Percentiles rank a stretch among this genome's conserved stretches.
Conservation (phyloP, 2,113 vertebrate genomes). For the Podiceps cristatus region DNA sequence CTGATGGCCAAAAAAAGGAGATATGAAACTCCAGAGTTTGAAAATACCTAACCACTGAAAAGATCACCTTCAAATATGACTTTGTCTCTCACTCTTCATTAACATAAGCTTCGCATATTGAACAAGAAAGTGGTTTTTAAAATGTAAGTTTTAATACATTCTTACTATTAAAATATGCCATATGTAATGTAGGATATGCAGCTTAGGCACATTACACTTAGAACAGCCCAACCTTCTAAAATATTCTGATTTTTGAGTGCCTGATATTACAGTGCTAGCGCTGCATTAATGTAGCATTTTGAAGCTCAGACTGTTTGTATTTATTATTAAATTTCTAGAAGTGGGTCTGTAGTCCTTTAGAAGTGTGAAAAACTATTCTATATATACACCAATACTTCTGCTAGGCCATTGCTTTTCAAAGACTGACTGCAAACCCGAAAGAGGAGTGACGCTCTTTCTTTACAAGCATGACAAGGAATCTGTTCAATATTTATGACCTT, state of each 20-base stretch:
- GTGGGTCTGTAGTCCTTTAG: neutral
- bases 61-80: neutral
- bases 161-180: slow-evolving; percentile 29
- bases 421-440: slow-evolving; percentile 7
- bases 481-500: slow-evolving; percentile 67
- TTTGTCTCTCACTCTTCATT: neutral
- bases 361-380: slow-evolving; percentile 29
- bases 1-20: neutral
- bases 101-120: neutral
- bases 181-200: neutral
- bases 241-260: slow-evolving; percentile 1
- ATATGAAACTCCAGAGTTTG: neutral
- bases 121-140: slow-evolving; percentile 11
- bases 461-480: neutral
- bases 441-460: neutral
- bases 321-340: slow-evolving; percentile 40
- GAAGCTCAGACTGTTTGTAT: slow-evolving; percentile 28
- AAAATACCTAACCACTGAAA: neutral
- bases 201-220: neutral
- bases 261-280: neutral
- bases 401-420: slow-evolving; percentile 18
- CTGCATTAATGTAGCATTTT: slow-evolving; percentile 47
- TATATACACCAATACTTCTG: neutral
- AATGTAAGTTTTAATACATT: neutral
- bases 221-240: neutral